Percentiles rank a stretch among this genome's conserved stretches.
Conservation (phyloP, 2,797 vertebrate genomes). For the Pitangus sulphuratus region DNA sequence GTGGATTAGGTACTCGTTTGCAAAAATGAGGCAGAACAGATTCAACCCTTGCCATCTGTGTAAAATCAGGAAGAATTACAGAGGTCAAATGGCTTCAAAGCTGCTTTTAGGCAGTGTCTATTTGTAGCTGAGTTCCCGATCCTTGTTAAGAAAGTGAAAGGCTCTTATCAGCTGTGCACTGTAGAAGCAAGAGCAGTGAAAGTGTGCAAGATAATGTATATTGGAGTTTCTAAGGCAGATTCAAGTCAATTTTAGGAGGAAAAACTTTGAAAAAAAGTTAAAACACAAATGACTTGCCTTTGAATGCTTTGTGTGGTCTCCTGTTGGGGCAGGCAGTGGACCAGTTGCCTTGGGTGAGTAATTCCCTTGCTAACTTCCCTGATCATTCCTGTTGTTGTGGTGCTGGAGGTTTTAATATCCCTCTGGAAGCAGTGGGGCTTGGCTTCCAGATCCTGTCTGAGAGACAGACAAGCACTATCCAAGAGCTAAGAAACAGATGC, state of each 20-base stretch:
- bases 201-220: neutral
- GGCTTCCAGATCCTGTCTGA: neutral
- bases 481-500: neutral
- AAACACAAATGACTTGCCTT: neutral
- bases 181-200: neutral
- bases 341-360: neutral
- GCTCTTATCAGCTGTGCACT: neutral
- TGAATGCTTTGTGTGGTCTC: neutral
- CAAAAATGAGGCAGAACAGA: neutral
- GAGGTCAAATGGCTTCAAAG: conserved; percentile 13
- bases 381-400: neutral
- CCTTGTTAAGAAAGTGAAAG: neutral
- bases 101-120: neutral
- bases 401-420: neutral
- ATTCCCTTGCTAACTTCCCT: neutral
- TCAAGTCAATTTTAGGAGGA: neutral
- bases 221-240: neutral
- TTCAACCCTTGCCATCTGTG: neutral
- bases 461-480: neutral
- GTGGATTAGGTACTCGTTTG: conserved; percentile 6
- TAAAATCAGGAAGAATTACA: neutral
- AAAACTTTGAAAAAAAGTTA: neutral
- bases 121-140: neutral
- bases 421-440: neutral
- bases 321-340: neutral